These are phyloP conservation scores for Chrysodeixis includens DNA, from an alignment of 2,888 invertebrate genomes.

Conservation along the genomic window DNA sequence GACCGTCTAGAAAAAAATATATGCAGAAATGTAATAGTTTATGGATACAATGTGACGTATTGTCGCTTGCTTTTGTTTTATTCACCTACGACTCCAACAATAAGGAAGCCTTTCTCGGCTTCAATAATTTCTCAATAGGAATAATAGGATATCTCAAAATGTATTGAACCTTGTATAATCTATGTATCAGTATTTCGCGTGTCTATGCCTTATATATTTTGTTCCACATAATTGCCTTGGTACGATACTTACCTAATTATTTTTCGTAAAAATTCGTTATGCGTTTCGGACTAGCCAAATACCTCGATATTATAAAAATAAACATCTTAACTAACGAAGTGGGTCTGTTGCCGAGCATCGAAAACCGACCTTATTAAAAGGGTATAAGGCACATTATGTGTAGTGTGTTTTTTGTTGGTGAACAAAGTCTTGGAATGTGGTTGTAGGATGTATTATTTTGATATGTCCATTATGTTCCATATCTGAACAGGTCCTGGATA, in stretches of 20 bases:
- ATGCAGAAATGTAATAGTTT: no score
- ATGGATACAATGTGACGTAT: no score
- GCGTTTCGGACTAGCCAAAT: slow-evolving; percentile 81
- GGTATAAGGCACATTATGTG: slow-evolving; percentile 57
- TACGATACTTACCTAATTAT: slow-evolving; percentile 46
- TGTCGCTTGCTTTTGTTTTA: no score
- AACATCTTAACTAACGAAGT: slow-evolving; percentile 62
- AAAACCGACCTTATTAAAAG: slow-evolving; percentile 54
- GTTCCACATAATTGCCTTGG: slow-evolving; percentile 40
- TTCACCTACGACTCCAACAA: neutral
- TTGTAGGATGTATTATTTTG: slow-evolving; percentile 34
- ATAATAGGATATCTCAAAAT: neutral
- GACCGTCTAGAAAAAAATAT: no score
- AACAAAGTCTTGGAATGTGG: slow-evolving; percentile 37
- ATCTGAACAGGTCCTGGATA: slow-evolving; percentile 29
- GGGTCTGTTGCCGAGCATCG: slow-evolving; percentile 73
- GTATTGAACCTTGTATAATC: slow-evolving; percentile 12
- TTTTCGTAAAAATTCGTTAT: slow-evolving; percentile 66
- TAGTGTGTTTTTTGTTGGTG: slow-evolving; percentile 16
- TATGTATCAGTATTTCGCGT: slow-evolving; percentile 29
- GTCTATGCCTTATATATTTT: slow-evolving; percentile 11
- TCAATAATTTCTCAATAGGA: neutral
- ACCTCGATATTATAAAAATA: slow-evolving; percentile 70
- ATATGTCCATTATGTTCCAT: slow-evolving; percentile 29
- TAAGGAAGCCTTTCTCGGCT: neutral